Evolutionary conservation across 2,797 vertebrate species (phyloP).

Genomic region (Pagetopsis macropterus): DNA sequence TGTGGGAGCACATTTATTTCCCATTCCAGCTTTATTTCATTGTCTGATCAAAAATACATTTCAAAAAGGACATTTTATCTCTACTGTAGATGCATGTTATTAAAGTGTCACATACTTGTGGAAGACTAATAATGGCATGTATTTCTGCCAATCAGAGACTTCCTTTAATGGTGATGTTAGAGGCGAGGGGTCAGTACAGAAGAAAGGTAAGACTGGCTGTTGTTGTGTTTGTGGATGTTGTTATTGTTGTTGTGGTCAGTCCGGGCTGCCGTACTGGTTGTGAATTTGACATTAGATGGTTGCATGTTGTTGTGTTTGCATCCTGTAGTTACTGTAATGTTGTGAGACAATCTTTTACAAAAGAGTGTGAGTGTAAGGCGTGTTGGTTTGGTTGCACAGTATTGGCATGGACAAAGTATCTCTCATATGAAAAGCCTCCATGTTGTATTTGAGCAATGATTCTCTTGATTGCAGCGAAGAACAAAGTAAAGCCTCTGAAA

Average conservation of each 20-base stretch:
- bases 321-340: conserved; percentile 2
- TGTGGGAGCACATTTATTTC: no score
- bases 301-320: conserved; percentile 3
- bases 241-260: not conserved
- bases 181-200: conserved; percentile 64
- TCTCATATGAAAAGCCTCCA: not conserved
- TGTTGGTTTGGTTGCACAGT: not conserved
- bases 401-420: not conserved
- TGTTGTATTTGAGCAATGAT: conserved; percentile 28
- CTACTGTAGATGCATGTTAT: not conserved
- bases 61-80: not conserved
- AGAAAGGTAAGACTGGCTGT: conserved; percentile 66
- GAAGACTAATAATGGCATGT: not conserved
- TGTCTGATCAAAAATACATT: not conserved
- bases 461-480: conserved; percentile 83
- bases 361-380: conserved; percentile 7
- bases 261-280: not conserved
- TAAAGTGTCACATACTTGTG: not conserved
- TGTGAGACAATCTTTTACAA: not conserved
- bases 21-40: not conserved
- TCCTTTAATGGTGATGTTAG: conserved; percentile 77
- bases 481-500: conserved; percentile 84
- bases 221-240: conserved; percentile 2
- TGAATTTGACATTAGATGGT: not conserved
- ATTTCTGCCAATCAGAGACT: conserved; percentile 70